Base-by-base conservation (phyloP, 2,797 vertebrate genomes). In the Oreonectes daqikongensis region DNA sequence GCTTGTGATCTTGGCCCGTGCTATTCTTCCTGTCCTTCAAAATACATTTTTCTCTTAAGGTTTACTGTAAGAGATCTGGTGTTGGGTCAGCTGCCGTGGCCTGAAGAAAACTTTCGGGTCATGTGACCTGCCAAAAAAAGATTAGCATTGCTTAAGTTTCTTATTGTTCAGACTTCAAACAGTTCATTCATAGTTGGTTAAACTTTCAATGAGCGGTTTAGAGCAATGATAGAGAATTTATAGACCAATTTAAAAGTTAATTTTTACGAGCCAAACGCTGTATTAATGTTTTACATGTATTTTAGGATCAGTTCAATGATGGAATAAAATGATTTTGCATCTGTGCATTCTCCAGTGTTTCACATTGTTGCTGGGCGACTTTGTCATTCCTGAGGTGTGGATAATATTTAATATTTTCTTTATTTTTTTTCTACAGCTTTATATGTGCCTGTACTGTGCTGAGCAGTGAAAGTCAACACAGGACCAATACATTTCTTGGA, bases 401-500 rank as follows among this genome's bases (percentile, higher is more conserved):
- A n/a, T n/a, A n/a, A n/a, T n/a, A n/a, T n/a, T n/a, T n/a, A n/a
- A 35, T 35, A 35, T 35, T 42, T 42, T 14, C 12, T 15, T 12
- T 32, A 6, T 32, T 32, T 42, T 14, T 42, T 42, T 42, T 42
- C 40, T 14, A 10, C 12, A 11, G 9, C 30, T 1, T 1, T 42
- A 14, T 42, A 42, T 42, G 40, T 42, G 20, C 59, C 24, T 17
- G 18, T 24, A 35, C 24, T 42, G 7, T 14, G 2, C 11, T 72
- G 12, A 50, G n/a, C 18, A 69, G 38, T 12, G 44, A 32, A 64
- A 28, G 38, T 30, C 26, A 3, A 26, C 70, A n/a, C 75, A 78
- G 65, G 78, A 82, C 72, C 64, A 63, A 69, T 53, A 53, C 12
- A 17, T 59, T 7, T 40, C 38, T 7, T 79, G 59, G 72, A 72